phyloP scores from a whole-genome alignment of 2,797 vertebrate genomes.

The Hypotaenidia okinawae region DNA sequence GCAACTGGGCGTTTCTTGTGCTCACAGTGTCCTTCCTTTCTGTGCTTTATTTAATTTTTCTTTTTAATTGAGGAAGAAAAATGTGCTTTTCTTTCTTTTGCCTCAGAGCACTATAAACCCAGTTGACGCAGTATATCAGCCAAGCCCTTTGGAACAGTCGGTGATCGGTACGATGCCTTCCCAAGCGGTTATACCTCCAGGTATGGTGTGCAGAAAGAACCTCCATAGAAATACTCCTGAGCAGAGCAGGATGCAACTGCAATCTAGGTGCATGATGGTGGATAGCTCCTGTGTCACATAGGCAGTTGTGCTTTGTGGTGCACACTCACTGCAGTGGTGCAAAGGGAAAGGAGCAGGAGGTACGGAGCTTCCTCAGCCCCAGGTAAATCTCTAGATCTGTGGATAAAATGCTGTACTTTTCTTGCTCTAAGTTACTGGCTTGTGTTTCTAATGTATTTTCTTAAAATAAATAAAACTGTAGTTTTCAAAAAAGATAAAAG shows the following conservation, averaged over 20 bases:
- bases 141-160: constrained; percentile 86
- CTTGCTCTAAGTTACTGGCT: neutral
- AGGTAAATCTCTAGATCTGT: neutral
- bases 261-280: accelerated
- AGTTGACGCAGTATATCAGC: constrained; percentile 96
- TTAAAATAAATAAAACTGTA: neutral
- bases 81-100: constrained; percentile 50
- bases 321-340: neutral
- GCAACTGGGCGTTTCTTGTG: constrained; percentile 44
- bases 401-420: neutral
- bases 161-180: constrained; percentile 94
- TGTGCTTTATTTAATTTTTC: neutral
- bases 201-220: constrained; percentile 70
- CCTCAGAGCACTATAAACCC: constrained; percentile 98
- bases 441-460: neutral
- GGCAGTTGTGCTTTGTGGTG: accelerated
- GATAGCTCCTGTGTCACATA: neutral
- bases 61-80: neutral
- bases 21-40: neutral
- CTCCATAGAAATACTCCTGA: neutral
- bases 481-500: neutral
- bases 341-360: accelerated
- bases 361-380: neutral
- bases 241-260: neutral
- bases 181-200: constrained; percentile 92